Evolutionary conservation across 2,888 invertebrate species (phyloP).

Genomic region (Nymphalis c-album): DNA sequence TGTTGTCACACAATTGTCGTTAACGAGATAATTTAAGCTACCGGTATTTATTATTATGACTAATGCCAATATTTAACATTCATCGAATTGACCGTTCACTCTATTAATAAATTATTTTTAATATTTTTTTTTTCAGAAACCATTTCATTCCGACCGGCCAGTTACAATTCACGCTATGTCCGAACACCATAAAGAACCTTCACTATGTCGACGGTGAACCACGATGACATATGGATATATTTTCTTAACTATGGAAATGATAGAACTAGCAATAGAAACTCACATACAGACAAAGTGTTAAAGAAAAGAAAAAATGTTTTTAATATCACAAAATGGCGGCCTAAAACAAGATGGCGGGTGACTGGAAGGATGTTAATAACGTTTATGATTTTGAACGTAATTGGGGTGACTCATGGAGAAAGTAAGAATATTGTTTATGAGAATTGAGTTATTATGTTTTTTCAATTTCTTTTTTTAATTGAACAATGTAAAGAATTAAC

Average conservation of each 20-base stretch:
- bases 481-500: not conserved
- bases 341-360: slow-evolving; percentile 58
- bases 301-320: slow-evolving; percentile 31
- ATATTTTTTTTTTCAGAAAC: slow-evolving; percentile 12
- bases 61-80: too few relatives aligned
- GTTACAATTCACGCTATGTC: slow-evolving; percentile 63
- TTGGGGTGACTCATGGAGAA: slow-evolving; percentile 55
- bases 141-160: not conserved
- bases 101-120: not conserved
- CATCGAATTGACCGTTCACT: too few relatives aligned
- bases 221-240: slow-evolving; percentile 44
- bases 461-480: too few relatives aligned
- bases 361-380: slow-evolving; percentile 53
- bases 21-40: too few relatives aligned
- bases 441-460: not conserved
- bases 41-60: too few relatives aligned
- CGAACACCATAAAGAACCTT: slow-evolving; percentile 46
- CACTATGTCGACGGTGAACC: slow-evolving; percentile 73
- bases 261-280: slow-evolving; percentile 28
- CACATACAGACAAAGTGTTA: slow-evolving; percentile 8
- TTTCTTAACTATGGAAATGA: slow-evolving; percentile 39
- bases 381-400: slow-evolving; percentile 63
- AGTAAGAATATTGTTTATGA: slow-evolving; percentile 44
- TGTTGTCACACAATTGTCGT: too few relatives aligned
- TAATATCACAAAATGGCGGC: slow-evolving; percentile 47